Evolutionary conservation across 64 coral and sea anemone genomes (phyloP), one percentile per base, ranked within the genome.

Genomic region (Porites lutea): DNA sequence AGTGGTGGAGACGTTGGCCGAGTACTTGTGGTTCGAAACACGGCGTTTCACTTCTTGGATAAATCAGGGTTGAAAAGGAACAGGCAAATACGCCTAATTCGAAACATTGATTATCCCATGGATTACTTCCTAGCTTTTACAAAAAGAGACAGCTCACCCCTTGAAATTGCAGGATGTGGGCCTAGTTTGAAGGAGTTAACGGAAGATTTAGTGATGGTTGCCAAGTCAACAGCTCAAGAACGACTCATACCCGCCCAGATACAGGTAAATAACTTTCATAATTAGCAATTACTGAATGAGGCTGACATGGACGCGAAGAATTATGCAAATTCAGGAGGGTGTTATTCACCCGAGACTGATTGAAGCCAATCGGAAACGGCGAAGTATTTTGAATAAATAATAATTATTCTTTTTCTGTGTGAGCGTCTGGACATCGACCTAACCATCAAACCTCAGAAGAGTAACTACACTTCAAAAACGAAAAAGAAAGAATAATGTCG

Each of bases 101-200:
- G 63, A 19, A 67, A 84, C 46, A 84, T 84, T 11, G 81, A 84
- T 3, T 84, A 84, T 65, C 81, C 81, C 18, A 51, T 84, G 81
- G 81, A 84, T 13, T 84, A 84, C n/a, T 84, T 20, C 45, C 2
- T 84, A 43, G 81, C 62, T 48, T 60, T 52, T 16, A 63, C 69
- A 6, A 47, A 18, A 45, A 20, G 48, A 18, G 48, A 11, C 7
- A 14, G 14, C 3, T 5, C 49, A 48, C 45, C 48, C 48, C 4
- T 4, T 12, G 0, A 84, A 8, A 18, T 84, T 51, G 61, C 62
- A 4, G 19, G 1, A 23, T 84, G 81, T 18, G 81, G 62, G 45
- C 15, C 47, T 22, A 10, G 4, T 0, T 52, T 68, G 19, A 67
- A 84, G 47, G 62, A 52, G 21, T 46, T 84, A n/a, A 53, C 62